Conservation (phyloP, 2,888 invertebrate genomes). For the Dryococelus australis region DNA sequence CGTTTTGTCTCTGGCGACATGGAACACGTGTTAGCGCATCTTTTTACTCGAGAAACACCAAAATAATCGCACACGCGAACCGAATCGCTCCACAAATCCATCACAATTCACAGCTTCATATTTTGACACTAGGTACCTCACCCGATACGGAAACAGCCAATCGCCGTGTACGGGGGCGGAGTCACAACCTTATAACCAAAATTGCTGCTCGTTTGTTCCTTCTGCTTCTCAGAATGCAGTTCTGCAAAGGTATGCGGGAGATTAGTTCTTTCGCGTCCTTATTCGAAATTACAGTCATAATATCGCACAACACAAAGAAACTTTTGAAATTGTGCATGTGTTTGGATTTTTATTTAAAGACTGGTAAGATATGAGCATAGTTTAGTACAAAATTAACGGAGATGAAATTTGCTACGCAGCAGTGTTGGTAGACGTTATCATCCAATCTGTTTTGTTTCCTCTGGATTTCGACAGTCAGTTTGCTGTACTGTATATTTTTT, state of each 20-base stretch:
- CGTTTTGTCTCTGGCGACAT: constrained; percentile 45
- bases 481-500: neutral
- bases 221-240: neutral
- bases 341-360: neutral
- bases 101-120: constrained; percentile 38
- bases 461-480: neutral
- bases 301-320: neutral
- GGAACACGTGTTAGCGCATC: constrained; percentile 36
- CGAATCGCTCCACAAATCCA: constrained; percentile 36
- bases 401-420: neutral
- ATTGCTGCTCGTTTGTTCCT: neutral
- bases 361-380: neutral
- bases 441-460: neutral
- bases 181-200: neutral
- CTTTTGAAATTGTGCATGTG: neutral
- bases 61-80: constrained; percentile 39
- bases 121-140: constrained; percentile 42
- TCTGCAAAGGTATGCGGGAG: neutral
- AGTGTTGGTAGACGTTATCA: neutral
- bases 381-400: neutral
- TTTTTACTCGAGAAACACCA: constrained; percentile 24
- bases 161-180: constrained; percentile 37
- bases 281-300: neutral
- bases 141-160: constrained; percentile 38
- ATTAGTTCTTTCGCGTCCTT: neutral